Conservation (phyloP, 92 coral and sea anemone genomes). For the Porites lobata region DNA sequence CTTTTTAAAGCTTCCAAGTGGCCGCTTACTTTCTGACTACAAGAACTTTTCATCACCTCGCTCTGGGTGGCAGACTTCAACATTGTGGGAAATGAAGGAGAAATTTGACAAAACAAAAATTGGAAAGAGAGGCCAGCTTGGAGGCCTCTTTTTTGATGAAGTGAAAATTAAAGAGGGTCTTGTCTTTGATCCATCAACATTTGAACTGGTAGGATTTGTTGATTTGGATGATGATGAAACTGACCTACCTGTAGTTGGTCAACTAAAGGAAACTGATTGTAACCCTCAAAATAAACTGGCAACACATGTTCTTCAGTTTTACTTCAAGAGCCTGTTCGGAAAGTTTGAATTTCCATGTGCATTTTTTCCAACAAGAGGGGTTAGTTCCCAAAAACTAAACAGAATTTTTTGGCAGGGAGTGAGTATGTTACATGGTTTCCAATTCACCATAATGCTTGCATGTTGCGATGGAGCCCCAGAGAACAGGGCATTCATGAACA, state of each 20-base stretch:
- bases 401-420: constrained; percentile 76
- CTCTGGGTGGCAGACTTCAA: constrained; percentile 66
- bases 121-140: constrained; percentile 28
- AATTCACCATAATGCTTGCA: constrained; percentile 44
- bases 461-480: constrained; percentile 78
- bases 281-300: constrained; percentile 12
- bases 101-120: constrained; percentile 50
- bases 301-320: constrained; percentile 73
- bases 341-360: constrained; percentile 73
- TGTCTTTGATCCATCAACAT: constrained; percentile 60
- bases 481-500: constrained; percentile 63
- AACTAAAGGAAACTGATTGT: too few species aligned
- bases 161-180: constrained; percentile 74
- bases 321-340: constrained; percentile 49
- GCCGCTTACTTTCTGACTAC: constrained; percentile 68
- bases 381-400: constrained; percentile 55
- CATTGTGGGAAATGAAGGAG: constrained; percentile 49
- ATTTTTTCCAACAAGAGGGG: constrained; percentile 66
- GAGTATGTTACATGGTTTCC: constrained; percentile 67
- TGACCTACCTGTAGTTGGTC: too few species aligned
- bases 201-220: constrained; percentile 70
- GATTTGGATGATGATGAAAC: constrained; percentile 54
- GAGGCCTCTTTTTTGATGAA: constrained; percentile 73
- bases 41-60: constrained; percentile 51
- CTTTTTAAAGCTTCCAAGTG: constrained; percentile 61